Evolutionary conservation across 2,888 invertebrate species (phyloP).

Genomic region (Cyclophora punctaria): DNA sequence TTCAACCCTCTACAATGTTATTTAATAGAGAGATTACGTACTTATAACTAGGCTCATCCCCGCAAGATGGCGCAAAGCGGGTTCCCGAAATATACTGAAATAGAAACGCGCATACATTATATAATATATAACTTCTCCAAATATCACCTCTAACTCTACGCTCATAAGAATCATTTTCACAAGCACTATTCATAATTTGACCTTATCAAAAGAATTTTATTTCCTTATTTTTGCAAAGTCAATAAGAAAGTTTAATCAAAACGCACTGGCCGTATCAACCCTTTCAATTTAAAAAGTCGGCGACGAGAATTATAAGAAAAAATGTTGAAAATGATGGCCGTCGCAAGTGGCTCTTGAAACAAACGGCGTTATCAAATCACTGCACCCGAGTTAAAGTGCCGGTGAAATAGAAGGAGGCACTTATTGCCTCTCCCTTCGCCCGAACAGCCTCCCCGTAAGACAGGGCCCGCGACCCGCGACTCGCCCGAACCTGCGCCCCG

Average conservation of each 20-base stretch:
- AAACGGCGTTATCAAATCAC: slow-evolving; percentile 74
- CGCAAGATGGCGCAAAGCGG: too few relatives aligned
- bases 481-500: slow-evolving; percentile 14
- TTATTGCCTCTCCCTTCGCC: slow-evolving; percentile 47
- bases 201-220: too few relatives aligned
- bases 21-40: too few relatives aligned
- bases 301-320: slow-evolving; percentile 30
- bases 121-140: too few relatives aligned
- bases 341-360: slow-evolving; percentile 60
- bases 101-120: too few relatives aligned
- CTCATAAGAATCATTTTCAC: too few relatives aligned
- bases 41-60: too few relatives aligned
- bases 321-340: slow-evolving; percentile 50
- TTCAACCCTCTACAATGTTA: too few relatives aligned
- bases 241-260: background rate
- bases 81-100: too few relatives aligned
- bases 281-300: slow-evolving; percentile 31
- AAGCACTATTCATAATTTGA: too few relatives aligned
- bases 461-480: slow-evolving; percentile 20
- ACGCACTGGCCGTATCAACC: slow-evolving; percentile 16
- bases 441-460: slow-evolving; percentile 8
- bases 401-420: slow-evolving; percentile 69
- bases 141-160: too few relatives aligned
- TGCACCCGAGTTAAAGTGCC: slow-evolving; percentile 70
- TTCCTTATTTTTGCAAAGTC: too few relatives aligned